Conservation (phyloP, 2,113 vertebrate genomes). For the Acanthisitta chloris region DNA sequence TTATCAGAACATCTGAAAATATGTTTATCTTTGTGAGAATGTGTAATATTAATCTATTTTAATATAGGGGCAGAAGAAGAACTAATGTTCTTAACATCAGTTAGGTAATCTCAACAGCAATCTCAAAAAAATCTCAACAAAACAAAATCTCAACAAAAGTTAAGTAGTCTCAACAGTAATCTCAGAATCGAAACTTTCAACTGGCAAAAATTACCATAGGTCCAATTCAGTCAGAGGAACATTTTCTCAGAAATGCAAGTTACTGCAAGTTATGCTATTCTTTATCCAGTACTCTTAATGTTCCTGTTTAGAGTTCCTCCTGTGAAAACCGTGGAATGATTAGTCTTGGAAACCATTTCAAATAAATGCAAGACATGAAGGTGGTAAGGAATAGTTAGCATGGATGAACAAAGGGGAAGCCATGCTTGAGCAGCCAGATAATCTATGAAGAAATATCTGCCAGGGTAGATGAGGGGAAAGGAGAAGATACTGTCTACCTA, state of each 20-base stretch:
- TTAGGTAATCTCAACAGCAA: too few relatives aligned
- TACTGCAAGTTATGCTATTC: not conserved
- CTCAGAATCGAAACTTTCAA: not conserved
- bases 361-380: not conserved
- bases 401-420: not conserved
- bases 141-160: too few relatives aligned
- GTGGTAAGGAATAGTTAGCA: accelerated
- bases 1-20: not conserved
- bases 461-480: not conserved
- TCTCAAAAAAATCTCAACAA: too few relatives aligned
- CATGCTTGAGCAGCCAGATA: not conserved
- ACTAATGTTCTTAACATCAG: too few relatives aligned
- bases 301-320: not conserved
- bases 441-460: not conserved
- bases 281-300: not conserved
- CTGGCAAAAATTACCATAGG: not conserved
- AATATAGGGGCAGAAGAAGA: not conserved
- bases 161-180: too few relatives aligned
- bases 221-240: not conserved
- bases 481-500: not conserved
- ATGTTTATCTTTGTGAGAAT: not conserved
- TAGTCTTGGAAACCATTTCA: not conserved
- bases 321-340: not conserved
- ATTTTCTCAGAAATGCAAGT: not conserved
- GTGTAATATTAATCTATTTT: not conserved